A percentile compares a stretch with the other conserved stretches of the same genome.
Evolutionary conservation across 2,797 vertebrate genomes (phyloP).

Genomic region (Silurus lanzhouensis): DNA sequence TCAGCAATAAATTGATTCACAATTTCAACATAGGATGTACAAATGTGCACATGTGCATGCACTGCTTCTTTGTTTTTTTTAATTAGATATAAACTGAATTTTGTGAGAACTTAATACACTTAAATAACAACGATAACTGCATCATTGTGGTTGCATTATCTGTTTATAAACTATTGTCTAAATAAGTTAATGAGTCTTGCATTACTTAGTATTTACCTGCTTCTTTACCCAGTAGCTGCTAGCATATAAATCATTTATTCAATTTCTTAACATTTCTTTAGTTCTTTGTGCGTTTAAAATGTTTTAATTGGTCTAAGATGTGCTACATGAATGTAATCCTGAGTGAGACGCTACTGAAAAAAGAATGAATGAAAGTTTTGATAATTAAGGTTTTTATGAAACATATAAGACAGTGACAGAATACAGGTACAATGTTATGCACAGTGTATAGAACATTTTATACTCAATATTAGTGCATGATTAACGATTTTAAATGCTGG

Average conservation of each 20-base stretch:
- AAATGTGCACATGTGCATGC: neutral
- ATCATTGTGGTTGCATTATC: neutral
- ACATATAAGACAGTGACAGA: neutral
- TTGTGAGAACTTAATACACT: neutral
- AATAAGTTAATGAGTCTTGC: neutral
- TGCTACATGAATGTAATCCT: neutral
- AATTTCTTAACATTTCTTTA: neutral
- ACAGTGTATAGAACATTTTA: neutral
- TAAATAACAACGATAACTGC: neutral
- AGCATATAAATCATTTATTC: neutral
- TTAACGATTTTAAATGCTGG: neutral
- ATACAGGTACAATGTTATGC: constrained; percentile 3
- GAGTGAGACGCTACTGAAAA: neutral
- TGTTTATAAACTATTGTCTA: too few species aligned
- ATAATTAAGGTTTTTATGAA: neutral
- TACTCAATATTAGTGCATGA: neutral
- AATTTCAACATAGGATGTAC: neutral
- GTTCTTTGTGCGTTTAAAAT: neutral
- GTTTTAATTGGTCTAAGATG: neutral
- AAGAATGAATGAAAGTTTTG: neutral
- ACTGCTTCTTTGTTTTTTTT: neutral
- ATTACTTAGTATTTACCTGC: neutral
- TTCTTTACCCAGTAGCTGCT: neutral
- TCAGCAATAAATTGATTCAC: neutral
- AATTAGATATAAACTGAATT: neutral